A percentile compares a stretch with the other conserved stretches of the same genome.
Evolutionary conservation across 2,113 vertebrate species (phyloP).

Genomic region (Conger conger): DNA sequence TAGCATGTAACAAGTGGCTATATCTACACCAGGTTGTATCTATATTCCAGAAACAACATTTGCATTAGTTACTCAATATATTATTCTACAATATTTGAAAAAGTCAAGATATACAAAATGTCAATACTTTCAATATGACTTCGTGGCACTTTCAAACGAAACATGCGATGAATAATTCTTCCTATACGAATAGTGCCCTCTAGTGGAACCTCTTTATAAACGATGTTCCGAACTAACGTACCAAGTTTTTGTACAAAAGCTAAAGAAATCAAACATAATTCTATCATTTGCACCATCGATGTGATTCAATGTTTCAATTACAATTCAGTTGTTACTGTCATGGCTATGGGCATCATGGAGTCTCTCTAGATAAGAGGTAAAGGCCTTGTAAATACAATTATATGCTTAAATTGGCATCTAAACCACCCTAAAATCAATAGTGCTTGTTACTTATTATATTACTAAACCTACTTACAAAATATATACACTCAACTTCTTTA

Average conservation of each 20-base stretch:
- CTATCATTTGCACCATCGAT: background rate
- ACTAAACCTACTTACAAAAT: background rate
- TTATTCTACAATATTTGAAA: background rate
- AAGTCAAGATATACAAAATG: background rate
- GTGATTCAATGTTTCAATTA: no score
- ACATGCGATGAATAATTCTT: background rate
- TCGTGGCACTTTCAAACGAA: background rate
- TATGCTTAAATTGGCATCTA: no score
- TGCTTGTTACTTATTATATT: background rate
- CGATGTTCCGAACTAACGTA: background rate
- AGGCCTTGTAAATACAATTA: no score
- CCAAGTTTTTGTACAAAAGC: background rate
- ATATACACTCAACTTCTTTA: background rate
- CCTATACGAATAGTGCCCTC: constrained; percentile 35
- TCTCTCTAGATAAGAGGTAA: no score
- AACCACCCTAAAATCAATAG: background rate
- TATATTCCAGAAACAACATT: background rate
- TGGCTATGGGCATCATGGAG: no score
- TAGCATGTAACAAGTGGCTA: background rate
- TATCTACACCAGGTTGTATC: background rate
- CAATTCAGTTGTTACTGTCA: no score
- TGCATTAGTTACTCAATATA: background rate
- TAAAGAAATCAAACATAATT: background rate
- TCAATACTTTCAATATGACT: background rate
- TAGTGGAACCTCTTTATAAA: constrained; percentile 9